Base-by-base conservation (phyloP, 2,797 vertebrate genomes). In the Enteromius mattozi region DNA sequence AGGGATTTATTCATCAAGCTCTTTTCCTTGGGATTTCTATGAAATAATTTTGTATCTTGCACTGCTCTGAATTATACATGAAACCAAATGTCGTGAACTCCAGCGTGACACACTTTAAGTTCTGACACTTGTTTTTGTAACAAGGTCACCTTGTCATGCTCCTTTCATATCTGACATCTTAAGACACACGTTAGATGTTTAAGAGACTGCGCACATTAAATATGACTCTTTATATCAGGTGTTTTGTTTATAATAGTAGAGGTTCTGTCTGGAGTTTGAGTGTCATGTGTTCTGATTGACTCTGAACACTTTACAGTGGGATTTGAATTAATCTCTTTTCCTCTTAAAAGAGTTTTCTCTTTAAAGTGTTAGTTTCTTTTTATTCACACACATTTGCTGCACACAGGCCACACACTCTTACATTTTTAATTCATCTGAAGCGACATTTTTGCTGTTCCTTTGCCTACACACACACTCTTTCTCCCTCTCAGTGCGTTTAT, bases 1-100 rank as follows among this genome's bases (percentile, higher is more conserved):
- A 81, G 80, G 80, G 80, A 81, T 81, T 81, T 45, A 59, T 71
- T 71, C 68, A 81, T 81, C 80, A 72, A 72, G 68, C 68, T 81
- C n/a, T 71, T 81, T 81, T 81, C 80, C 47, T 42, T 81, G 68
- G 80, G 81, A 75, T 75, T 75, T 82, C 70, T 61, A 63, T 13
- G 70, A 82, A 74, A 82, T 82, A 47, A 51, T 59, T 81, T 72
- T 9, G 27, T 71, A 30, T 71, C 56, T 65, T 37, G 56, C 81
- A 24, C 68, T 72, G 70, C 66, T 69, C 72, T 63, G 35, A 35
- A 70, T 76, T 77, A 82, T 65, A 66, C 63, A 54, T 80, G 59
- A 35, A 65, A 82, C 68, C 27, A 79, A 68, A 86, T 63, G 77
- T 59, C 74, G 45, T 71, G 54, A 82, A 76, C 35, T 81, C 76